These are phyloP conservation scores for Antrozous pallidus DNA, from an alignment of 2,797 vertebrate species.

Conservation along the genomic window DNA sequence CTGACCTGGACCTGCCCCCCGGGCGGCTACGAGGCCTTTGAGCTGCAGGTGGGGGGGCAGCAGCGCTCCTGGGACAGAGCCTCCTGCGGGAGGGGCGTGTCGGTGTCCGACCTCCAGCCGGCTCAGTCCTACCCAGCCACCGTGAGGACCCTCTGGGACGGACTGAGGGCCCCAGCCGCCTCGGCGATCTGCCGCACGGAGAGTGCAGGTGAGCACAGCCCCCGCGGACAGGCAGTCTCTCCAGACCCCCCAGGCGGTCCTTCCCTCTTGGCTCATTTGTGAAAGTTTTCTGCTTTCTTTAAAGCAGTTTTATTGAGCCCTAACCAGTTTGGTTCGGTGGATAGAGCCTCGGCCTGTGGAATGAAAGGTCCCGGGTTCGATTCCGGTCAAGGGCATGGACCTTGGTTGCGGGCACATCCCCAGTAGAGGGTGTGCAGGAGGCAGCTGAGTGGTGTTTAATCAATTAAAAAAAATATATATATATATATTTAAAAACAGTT, in stretches of 20 bases:
- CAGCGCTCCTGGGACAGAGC: rapidly evolving
- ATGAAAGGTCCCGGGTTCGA: no score
- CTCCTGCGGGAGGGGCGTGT: rapidly evolving
- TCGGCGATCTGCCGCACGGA: conserved; percentile 7
- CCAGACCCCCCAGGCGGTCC: no score
- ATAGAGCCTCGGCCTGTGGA: no score
- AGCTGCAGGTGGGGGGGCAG: conserved; percentile 1
- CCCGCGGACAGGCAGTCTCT: neutral
- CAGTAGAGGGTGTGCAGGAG: no score
- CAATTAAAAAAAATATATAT: no score
- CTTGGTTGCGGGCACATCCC: no score
- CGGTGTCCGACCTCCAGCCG: neutral
- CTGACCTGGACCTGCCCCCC: conserved; percentile 68
- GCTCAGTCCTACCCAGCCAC: conserved; percentile 25
- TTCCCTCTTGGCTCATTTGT: neutral
- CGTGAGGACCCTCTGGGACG: neutral
- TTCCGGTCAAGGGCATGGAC: no score
- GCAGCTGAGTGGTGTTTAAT: no score
- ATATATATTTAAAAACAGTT: no score
- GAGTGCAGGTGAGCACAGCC: conserved; percentile 44
- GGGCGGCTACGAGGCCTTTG: conserved; percentile 30
- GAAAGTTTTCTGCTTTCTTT: neutral
- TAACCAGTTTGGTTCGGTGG: no score
- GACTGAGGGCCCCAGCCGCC: rapidly evolving
- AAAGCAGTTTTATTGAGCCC: neutral